These are phyloP conservation scores for Neolamprologus tretocephalus DNA, from an alignment of 2,113 vertebrate species.

Conservation along the genomic window DNA sequence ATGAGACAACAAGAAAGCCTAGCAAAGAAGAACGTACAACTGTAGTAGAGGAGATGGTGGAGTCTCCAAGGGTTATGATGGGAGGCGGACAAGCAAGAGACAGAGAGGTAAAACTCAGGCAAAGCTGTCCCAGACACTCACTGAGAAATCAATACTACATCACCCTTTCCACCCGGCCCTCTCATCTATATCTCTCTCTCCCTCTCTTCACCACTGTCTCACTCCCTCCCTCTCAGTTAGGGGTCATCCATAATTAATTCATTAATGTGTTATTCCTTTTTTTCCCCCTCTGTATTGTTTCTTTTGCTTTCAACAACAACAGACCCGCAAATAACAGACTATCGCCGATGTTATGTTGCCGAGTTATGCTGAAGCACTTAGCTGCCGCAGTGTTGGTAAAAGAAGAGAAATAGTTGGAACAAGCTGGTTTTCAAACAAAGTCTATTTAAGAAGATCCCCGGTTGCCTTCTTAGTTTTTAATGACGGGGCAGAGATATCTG, in stretches of 20 bases:
- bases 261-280: conserved; percentile 35
- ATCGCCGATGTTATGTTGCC: background rate
- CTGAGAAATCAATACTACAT: conserved; percentile 60
- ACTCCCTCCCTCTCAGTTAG: conserved; percentile 10
- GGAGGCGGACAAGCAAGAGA: conserved; percentile 39
- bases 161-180: conserved; percentile 25
- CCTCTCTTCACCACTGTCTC: background rate
- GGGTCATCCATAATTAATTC: conserved; percentile 57
- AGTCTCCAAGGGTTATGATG: conserved; percentile 23
- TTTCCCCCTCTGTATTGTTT: background rate
- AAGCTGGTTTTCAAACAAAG: background rate
- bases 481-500: background rate
- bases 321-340: background rate
- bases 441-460: background rate
- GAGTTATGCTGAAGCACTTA: background rate
- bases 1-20: background rate
- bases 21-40: background rate
- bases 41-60: background rate
- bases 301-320: background rate
- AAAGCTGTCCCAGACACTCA: conserved; percentile 49
- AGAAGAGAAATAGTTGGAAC: background rate
- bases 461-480: background rate
- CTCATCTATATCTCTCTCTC: background rate
- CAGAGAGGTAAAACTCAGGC: conserved; percentile 41
- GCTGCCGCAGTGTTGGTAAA: background rate